Evolutionary conservation across 2,888 invertebrate species (phyloP), one percentile per base, ranked within the genome.

Genomic region (Eudemis profundana): DNA sequence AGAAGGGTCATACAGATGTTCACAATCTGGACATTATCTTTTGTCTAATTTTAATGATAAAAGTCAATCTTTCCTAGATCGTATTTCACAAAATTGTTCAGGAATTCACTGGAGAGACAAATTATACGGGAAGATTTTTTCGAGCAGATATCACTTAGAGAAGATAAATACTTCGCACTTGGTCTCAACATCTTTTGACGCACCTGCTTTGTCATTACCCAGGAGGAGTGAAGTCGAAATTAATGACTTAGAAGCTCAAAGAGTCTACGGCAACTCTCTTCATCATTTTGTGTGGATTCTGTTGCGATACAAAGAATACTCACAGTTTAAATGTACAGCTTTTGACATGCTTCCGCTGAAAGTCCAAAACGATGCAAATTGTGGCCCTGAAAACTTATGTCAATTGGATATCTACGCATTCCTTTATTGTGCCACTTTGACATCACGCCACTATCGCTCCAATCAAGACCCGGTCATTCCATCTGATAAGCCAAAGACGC

Each of bases 261-360:
- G 93, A 63, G 89, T 95, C 29, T 92, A 94, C 83, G 95, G 96
- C 0, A 94, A 94, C 74, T 96, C 96, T 0, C 87, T 98, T 17
- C 96, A 97, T 77, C 95, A 96, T 81, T 94, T 97, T 83, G 94
- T 97, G 10, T 98, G 98, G 96, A 93, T 96, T 21, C 94, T 96
- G 14, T 81, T 96, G 8, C 95, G 95, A 75, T 93, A 91, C 72
- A 93, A 92, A 70, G 89, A 93, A 70, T 87, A 91, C 72, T 85
- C 93, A 3, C 87, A 94, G 53, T 93, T 94, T 57, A 93, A 93
- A 59, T 94, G 95, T 42, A 93, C 93, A 38, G 89, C 94, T 4
- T 96, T 96, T 79, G 94, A 94, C 60, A 94, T 94, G 68, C 81
- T 97, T 21, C 94, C 94, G 69, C 94, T 95, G 71, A 94, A 95